These are phyloP conservation scores for Oncorhynchus clarkii DNA, from an alignment of 2,113 vertebrate genomes.

Conservation along the genomic window DNA sequence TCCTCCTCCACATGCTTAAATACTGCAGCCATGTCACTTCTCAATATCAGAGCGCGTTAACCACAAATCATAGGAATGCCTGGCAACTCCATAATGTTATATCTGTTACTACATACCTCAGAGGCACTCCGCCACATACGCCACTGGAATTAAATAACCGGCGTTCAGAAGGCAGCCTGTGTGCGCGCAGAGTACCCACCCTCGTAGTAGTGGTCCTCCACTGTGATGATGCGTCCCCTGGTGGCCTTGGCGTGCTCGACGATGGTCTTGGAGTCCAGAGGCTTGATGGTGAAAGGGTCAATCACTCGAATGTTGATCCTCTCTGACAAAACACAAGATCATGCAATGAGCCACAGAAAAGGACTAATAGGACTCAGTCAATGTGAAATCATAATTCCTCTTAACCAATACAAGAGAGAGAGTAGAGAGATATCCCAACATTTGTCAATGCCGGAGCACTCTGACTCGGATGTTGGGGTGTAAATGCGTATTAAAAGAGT, in stretches of 20 bases:
- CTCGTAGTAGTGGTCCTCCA: conserved; percentile 95
- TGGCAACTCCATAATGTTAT: neutral
- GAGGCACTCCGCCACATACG: too few relatives aligned
- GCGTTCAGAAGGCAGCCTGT: neutral
- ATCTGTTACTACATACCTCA: too few relatives aligned
- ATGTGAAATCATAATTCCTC: neutral
- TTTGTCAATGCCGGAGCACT: too few relatives aligned
- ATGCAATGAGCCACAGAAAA: neutral
- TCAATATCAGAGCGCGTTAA: neutral
- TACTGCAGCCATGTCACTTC: neutral
- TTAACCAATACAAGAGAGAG: too few relatives aligned
- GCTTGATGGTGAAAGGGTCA: conserved; percentile 93
- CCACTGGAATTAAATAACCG: too few relatives aligned
- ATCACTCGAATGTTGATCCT: conserved; percentile 85
- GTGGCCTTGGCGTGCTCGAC: conserved; percentile 82
- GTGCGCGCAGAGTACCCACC: conserved; percentile 64
- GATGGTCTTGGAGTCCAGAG: conserved; percentile 89
- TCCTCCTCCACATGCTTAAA: neutral
- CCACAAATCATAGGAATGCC: neutral
- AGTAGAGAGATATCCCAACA: too few relatives aligned
- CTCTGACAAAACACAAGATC: conserved; percentile 66
- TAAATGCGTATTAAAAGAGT: too few relatives aligned
- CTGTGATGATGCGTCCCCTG: conserved; percentile 88
- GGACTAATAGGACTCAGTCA: neutral
- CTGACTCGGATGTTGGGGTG: too few relatives aligned